Evolutionary conservation across 2,888 invertebrate species (phyloP), one percentile per base, ranked within the genome.

Genomic region (Lasioglossum morio): DNA sequence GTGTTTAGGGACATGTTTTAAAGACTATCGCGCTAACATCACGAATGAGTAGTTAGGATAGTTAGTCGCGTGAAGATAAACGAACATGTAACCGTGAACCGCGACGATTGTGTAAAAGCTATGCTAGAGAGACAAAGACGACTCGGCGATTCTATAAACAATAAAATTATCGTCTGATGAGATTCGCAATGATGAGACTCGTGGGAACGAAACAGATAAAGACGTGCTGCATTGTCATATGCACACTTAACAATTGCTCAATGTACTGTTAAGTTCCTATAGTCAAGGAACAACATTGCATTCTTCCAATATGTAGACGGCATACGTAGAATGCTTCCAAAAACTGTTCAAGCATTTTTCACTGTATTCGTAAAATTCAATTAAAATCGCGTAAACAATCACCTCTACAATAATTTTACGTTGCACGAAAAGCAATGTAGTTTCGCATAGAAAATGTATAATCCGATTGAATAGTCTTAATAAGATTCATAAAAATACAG

Each of bases 221-320:
- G 72, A 88, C 72, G 84, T 79, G 75, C 76, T 80, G 63, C 80
- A 79, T 84, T 77, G 46, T 84, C 74, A 48, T 83, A 82, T 87
- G 81, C 85, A 73, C 46, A 84, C 69, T 89, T 85, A 91, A 89
- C 76, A 85, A 89, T 90, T 87, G 86, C 79, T 88, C 87, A 82
- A 82, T 80, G 76, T 80, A 85, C 81, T 73, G 75, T 34, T 80
- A 73, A 34, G 77, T 85, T 89, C 48, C 87, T 78, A 46, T 46
- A 63, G n/a, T 84, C 43, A 23, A 90, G 81, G 73, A 90, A 85
- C 87, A 87, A 89, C 79, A 84, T 78, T 89, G 83, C 77, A 84
- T 84, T 87, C 86, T 88, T 84, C 82, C 77, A 72, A 74, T 79
- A 77, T 73, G 85, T 86, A 70, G 83, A 86, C 80, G 84, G 72